phyloP scores from a whole-genome alignment of 2,113 vertebrate genomes.

The Alaudala cheleensis region DNA sequence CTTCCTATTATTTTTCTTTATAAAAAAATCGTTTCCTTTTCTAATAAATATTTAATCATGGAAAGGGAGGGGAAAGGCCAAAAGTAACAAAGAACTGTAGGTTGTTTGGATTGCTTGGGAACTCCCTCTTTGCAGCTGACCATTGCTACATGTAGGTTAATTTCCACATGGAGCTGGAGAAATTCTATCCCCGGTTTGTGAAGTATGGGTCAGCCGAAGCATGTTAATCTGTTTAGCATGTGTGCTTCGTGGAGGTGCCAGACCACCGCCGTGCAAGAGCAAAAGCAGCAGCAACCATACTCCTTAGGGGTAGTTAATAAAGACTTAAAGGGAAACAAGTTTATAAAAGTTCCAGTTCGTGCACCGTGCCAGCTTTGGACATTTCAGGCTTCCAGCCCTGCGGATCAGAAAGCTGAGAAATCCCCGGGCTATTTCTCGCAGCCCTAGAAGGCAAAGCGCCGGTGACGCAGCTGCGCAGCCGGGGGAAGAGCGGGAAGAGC shows the following conservation, averaged over 20 bases:
- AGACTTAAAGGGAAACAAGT: slow-evolving; percentile 67
- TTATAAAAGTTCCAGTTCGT: slow-evolving; percentile 41
- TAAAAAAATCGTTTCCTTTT: slow-evolving; percentile 1
- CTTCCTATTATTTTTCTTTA: not conserved
- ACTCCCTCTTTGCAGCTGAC: slow-evolving; percentile 78
- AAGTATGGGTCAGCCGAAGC: slow-evolving; percentile 82
- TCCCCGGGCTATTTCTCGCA: not conserved
- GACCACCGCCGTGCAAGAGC: slow-evolving; percentile 80
- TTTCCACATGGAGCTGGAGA: slow-evolving; percentile 84
- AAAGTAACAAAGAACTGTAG: slow-evolving; percentile 75
- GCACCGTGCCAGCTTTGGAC: not conserved
- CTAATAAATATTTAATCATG: slow-evolving; percentile 75
- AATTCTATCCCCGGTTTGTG: slow-evolving; percentile 82
- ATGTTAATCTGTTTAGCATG: slow-evolving; percentile 92
- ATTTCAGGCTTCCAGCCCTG: not conserved
- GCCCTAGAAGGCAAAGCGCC: not conserved
- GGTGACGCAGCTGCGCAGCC: fast-evolving
- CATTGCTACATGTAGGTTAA: slow-evolving; percentile 82
- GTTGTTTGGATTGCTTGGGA: slow-evolving; percentile 83
- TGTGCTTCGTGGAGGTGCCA: slow-evolving; percentile 81
- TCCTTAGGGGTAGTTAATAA: slow-evolving; percentile 75
- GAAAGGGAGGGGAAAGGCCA: slow-evolving; percentile 56
- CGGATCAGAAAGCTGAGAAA: not conserved
- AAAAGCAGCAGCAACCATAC: slow-evolving; percentile 57
- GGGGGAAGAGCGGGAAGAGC: not conserved